Evolutionary conservation across 2,888 invertebrate genomes (phyloP).

Genomic region (Troides helena): DNA sequence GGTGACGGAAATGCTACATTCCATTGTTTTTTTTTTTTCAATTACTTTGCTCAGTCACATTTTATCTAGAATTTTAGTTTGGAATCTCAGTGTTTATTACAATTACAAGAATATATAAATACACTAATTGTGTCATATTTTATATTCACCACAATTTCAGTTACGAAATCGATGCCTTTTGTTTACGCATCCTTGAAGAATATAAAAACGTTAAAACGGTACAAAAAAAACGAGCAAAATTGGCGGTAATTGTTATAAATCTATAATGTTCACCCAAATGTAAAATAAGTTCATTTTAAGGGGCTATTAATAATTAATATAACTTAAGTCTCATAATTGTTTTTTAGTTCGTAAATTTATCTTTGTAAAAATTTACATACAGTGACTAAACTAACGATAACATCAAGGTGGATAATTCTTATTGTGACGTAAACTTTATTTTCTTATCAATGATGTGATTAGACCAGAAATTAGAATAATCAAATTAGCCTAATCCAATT

Average conservation of each 20-base stretch:
- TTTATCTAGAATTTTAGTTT: slow-evolving; percentile 20
- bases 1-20: not conserved
- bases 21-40: not conserved
- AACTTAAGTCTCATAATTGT: not conserved
- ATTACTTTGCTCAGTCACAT: not conserved
- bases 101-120: not conserved
- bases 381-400: not conserved
- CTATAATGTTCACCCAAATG: not conserved
- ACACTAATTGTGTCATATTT: not conserved
- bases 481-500: not conserved
- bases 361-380: not conserved
- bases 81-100: slow-evolving; percentile 17
- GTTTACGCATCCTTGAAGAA: not conserved
- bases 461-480: not conserved
- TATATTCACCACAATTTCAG: too few species aligned
- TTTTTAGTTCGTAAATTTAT: not conserved
- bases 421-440: not conserved
- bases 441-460: not conserved
- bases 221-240: not conserved
- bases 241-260: not conserved
- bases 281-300: not conserved
- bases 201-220: not conserved
- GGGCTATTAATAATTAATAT: not conserved
- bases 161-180: too few species aligned
- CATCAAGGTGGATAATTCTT: not conserved